These are phyloP conservation scores for Morone chrysops DNA, from an alignment of 2,113 vertebrate species.

Conservation along the genomic window DNA sequence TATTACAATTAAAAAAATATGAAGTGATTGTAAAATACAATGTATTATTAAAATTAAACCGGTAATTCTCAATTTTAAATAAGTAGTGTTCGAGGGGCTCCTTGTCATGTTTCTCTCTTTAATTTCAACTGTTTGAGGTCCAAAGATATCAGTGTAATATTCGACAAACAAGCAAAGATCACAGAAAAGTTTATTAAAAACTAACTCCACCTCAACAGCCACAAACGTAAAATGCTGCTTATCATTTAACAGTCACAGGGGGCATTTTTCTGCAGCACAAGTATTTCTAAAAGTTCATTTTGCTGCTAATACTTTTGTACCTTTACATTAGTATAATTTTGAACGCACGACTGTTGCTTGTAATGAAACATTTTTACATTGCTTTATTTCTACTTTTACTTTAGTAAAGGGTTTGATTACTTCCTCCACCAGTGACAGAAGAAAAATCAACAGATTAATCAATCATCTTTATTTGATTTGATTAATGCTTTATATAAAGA, in stretches of 20 bases:
- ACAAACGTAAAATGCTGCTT: too few relatives aligned
- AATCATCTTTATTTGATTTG: neutral
- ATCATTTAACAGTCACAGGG: too few relatives aligned
- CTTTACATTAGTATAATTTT: neutral
- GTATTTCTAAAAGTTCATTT: neutral
- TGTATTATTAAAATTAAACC: neutral
- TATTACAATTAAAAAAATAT: neutral
- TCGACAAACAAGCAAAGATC: neutral
- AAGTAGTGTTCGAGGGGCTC: neutral
- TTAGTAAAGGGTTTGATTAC: neutral
- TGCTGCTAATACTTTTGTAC: neutral
- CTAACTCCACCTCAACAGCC: too few relatives aligned
- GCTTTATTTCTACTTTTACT: neutral
- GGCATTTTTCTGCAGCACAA: too few relatives aligned
- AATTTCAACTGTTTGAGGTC: neutral
- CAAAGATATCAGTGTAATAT: neutral
- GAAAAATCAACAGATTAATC: neutral
- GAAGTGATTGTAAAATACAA: neutral
- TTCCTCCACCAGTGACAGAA: neutral
- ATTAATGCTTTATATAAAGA: conserved; percentile 53
- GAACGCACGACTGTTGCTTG: neutral
- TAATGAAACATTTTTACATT: neutral
- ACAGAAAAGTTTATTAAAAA: neutral
- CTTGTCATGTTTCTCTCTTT: neutral
- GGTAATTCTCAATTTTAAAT: neutral